phyloP scores from a whole-genome alignment of 2,113 vertebrate genomes.

The Ursus arctos region DNA sequence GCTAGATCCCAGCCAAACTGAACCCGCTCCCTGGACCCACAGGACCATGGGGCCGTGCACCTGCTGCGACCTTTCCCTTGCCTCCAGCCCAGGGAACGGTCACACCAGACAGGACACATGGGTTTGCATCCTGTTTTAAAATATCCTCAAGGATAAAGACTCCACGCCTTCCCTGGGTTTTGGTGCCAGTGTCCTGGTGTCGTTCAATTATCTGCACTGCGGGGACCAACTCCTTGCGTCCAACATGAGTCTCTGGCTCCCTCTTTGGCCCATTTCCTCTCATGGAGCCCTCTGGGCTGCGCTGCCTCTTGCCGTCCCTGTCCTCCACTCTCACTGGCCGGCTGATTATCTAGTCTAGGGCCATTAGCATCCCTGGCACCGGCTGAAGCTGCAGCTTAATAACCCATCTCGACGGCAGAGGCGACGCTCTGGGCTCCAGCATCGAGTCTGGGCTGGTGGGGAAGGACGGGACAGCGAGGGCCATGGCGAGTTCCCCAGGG shows the following conservation, averaged over 20 bases:
- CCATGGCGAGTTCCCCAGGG: fast-evolving
- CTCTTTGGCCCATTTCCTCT: neutral
- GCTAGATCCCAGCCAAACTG: neutral
- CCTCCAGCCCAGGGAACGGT: neutral
- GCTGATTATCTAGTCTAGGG: neutral
- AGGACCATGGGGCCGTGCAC: fast-evolving
- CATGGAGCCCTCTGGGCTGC: neutral
- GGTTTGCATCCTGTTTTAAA: neutral
- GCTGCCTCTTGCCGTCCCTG: neutral
- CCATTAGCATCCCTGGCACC: slow-evolving; percentile 81
- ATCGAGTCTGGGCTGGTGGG: neutral
- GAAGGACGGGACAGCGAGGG: fast-evolving
- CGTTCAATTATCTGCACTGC: neutral
- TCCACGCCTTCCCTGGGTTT: neutral
- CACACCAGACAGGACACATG: neutral
- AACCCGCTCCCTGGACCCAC: neutral
- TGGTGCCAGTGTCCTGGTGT: neutral
- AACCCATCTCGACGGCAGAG: slow-evolving; percentile 29
- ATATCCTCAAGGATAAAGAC: neutral
- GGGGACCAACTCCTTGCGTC: neutral
- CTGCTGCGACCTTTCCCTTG: neutral
- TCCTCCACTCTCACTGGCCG: neutral
- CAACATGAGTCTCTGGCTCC: neutral
- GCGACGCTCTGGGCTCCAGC: neutral
- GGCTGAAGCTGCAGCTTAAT: slow-evolving; percentile 81